A percentile compares a stretch with the other conserved stretches of the same genome.
These are phyloP conservation scores for Parnassius glacialis DNA, from an alignment of 2,888 invertebrate genomes.

Conservation along the genomic window DNA sequence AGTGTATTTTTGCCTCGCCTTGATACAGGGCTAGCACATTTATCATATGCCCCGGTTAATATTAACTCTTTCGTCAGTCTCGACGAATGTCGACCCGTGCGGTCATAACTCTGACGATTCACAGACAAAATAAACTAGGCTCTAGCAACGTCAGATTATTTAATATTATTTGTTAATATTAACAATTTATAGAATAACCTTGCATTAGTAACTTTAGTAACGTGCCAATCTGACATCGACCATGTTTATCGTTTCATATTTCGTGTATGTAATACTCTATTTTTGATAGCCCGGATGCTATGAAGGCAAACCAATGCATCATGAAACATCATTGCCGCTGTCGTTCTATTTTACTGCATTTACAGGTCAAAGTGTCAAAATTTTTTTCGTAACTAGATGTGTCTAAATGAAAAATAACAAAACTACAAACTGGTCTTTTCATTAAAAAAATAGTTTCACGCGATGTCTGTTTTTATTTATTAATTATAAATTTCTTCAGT, in stretches of 20 bases:
- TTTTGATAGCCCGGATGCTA: slow-evolving; percentile 20
- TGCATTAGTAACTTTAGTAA: slow-evolving; percentile 20
- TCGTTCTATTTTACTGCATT: not conserved
- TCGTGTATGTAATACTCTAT: slow-evolving; percentile 19
- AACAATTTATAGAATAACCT: slow-evolving; percentile 15
- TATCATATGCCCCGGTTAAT: slow-evolving; percentile 69
- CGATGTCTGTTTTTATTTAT: too few species aligned
- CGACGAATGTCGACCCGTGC: slow-evolving; percentile 42
- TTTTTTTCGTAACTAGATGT: not conserved
- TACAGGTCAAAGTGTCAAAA: not conserved
- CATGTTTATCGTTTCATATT: slow-evolving; percentile 23
- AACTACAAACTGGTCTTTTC: too few species aligned
- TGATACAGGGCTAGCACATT: slow-evolving; percentile 72
- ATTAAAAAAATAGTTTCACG: too few species aligned
- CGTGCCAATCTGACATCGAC: slow-evolving; percentile 17
- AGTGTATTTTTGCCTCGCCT: slow-evolving; percentile 76
- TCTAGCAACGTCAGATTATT: slow-evolving; percentile 28
- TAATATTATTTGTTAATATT: slow-evolving; percentile 20
- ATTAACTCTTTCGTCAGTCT: slow-evolving; percentile 72
- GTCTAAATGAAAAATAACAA: too few species aligned
- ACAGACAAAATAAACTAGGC: slow-evolving; percentile 30
- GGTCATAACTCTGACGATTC: slow-evolving; percentile 35
- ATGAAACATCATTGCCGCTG: slow-evolving; percentile 15
- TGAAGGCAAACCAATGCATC: slow-evolving; percentile 22
- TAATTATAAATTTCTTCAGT: too few species aligned